A percentile compares a stretch with the other conserved stretches of the same genome.
These are phyloP conservation scores for Microchirus variegatus DNA, from an alignment of 2,797 vertebrate species.

Conservation along the genomic window DNA sequence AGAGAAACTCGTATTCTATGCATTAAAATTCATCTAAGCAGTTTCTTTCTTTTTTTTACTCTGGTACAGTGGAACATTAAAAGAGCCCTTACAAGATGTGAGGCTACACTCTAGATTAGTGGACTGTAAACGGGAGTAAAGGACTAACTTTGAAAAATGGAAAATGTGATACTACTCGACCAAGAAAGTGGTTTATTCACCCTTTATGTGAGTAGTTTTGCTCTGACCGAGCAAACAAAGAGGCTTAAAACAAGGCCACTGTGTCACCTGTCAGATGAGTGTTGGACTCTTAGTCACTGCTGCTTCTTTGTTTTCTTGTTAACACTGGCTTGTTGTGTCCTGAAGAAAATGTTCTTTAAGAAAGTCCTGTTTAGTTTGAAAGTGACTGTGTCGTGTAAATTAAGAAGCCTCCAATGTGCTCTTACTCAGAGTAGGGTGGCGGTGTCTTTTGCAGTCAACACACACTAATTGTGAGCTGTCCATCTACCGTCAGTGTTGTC, in stretches of 20 bases:
- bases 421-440: not conserved
- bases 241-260: not conserved
- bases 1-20: no score
- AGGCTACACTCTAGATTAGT: conserved; percentile 60
- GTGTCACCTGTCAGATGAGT: conserved; percentile 1
- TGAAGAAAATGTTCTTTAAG: not conserved
- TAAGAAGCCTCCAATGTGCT: conserved; percentile 34
- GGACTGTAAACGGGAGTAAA: conserved; percentile 46
- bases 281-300: conserved; percentile 14
- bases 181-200: no score
- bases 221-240: conserved; percentile 6
- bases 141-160: no score
- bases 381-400: conserved; percentile 32
- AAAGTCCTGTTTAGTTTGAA: conserved; percentile 18
- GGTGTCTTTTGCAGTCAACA: conserved; percentile 35
- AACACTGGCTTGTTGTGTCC: conserved; percentile 28
- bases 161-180: no score
- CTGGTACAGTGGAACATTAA: conserved; percentile 52
- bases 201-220: not conserved
- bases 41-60: conserved; percentile 67
- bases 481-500: conserved; percentile 42
- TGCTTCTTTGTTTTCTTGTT: conserved; percentile 10
- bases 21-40: conserved; percentile 60
- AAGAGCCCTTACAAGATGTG: conserved; percentile 39
- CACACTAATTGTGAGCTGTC: conserved; percentile 56